Evolutionary conservation across 2,797 vertebrate species (phyloP), one percentile per base, ranked within the genome.

Genomic region (Danionella dracula): DNA sequence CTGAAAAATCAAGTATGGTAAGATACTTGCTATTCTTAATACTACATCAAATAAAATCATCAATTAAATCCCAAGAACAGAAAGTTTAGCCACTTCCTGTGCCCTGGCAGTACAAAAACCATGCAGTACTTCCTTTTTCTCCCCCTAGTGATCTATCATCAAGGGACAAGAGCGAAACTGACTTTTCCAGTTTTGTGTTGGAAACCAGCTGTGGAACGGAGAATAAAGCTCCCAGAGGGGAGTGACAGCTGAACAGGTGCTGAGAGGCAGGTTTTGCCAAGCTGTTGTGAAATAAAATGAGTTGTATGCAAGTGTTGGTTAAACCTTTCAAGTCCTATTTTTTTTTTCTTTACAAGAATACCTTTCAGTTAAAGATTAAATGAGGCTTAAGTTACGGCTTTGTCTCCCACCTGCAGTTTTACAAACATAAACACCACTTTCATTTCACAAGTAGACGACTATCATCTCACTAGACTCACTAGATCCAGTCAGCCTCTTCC

Each of bases 61-160:
- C 7, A 21, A 23, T 2, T 0, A 57, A 45, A 20, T 29, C 15
- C 50, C 5, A 13, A 35, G 6, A 34, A 57, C 44, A n/a, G 13
- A 46, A 45, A 11, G 23, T 40, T 12, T 6, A 10, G 35, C 8
- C 2, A 37, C 8, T 60, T 12, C 23, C 67, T 49, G 50, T 12
- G 38, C 61, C 71, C 72, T 78, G 84, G 84, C 78, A 82, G 82
- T 68, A 61, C 53, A 57, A 66, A 68, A 74, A 57, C 71, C 54
- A 37, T 19, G 59, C 65, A 63, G 82, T 77, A 58, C 78, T 86
- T 86, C 75, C 72, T 75, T 82, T 71, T 66, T 70, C 68, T 77
- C 42, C 38, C 44, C 58, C 45, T 27, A n/a, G 32, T 8, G 42
- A 50, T 71, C 81, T 66, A 74, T 71, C 29, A 53, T 35, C 60